Base-by-base conservation (phyloP, 2,113 vertebrate genomes). In the Chaetura pelagica region DNA sequence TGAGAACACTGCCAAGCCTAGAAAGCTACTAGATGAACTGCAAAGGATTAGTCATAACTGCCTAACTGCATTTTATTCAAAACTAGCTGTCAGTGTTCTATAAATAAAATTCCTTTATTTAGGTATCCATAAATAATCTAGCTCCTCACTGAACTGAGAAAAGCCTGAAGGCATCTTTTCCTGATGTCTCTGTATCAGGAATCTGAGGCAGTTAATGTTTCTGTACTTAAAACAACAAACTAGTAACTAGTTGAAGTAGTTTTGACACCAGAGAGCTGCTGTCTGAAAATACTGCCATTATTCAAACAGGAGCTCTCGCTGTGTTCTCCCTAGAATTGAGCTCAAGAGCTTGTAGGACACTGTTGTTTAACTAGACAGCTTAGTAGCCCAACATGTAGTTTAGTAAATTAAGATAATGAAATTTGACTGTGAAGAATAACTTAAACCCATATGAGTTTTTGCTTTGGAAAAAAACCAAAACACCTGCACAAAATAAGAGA, bases 41-140 rank as follows among this genome's bases (percentile, higher is more conserved):
- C 20, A 80, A 93, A 90, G 59, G 52, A 77, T 86, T 94, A 90
- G 52, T 90, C 77, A 87, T 48, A 86, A 59, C 59, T 26, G 52
- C 44, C 29, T 84, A 68, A 49, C 26, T 59, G 52, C 26, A 42
- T 73, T 89, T 87, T 89, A 95, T 67, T 94, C 89, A 91, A 67
- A 93, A 93, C 63, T 48, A 89, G 84, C 73, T 91, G 87, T 83
- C 85, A 67, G 38, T 52, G 32, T 62, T 69, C 92, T 88, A 90
- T 80, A 80, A 77, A 90, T 51, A 82, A 34, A 63, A 68, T 67
- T 62, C 27, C 72, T 89, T 89, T 69, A 73, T 48, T 86, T 83
- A 51, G 79, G 46, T 92, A 89, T n/a, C 91, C 2, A 7, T 88
- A 94, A 94, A 94, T 93, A 91, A 88, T 74, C 48, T 48, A 72